These are phyloP conservation scores for Petrocephalus microphthalmus DNA, from an alignment of 2,113 vertebrate species.

Conservation along the genomic window DNA sequence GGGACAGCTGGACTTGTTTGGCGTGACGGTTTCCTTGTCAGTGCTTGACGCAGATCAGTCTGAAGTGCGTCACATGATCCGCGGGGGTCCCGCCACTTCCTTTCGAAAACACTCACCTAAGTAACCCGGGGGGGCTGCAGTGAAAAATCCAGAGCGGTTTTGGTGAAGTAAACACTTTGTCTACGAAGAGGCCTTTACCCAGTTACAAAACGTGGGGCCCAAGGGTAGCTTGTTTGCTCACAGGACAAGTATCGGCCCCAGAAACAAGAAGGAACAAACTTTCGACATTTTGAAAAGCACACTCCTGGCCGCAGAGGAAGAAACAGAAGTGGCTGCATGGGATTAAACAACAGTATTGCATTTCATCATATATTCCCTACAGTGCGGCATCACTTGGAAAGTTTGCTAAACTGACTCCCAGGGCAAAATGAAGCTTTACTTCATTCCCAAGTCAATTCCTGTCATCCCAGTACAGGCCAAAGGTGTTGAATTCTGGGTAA, in stretches of 20 bases:
- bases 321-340: not conserved
- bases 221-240: slow-evolving; percentile 27
- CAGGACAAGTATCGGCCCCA: slow-evolving; percentile 28
- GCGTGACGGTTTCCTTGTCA: slow-evolving; percentile 48
- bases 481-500: not conserved
- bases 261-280: slow-evolving; percentile 28
- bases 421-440: not conserved
- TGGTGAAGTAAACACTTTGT: slow-evolving; percentile 41
- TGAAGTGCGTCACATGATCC: slow-evolving; percentile 51
- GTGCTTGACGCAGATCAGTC: slow-evolving; percentile 38
- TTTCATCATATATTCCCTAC: not conserved
- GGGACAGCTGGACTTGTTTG: slow-evolving; percentile 26
- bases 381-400: not conserved
- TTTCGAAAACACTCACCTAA: slow-evolving; percentile 41
- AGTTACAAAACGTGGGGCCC: slow-evolving; percentile 30
- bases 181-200: slow-evolving; percentile 26
- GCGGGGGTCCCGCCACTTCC: slow-evolving; percentile 38
- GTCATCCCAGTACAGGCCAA: not conserved
- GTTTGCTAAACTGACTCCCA: not conserved
- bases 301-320: not conserved
- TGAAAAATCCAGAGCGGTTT: slow-evolving; percentile 11
- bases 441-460: not conserved
- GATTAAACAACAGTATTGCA: not conserved
- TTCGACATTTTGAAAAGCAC: not conserved
- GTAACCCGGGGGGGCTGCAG: slow-evolving; percentile 26